These are phyloP conservation scores for Drosophila quadrilineata DNA, from an alignment of 1,140 invertebrate genomes.

Conservation along the genomic window DNA sequence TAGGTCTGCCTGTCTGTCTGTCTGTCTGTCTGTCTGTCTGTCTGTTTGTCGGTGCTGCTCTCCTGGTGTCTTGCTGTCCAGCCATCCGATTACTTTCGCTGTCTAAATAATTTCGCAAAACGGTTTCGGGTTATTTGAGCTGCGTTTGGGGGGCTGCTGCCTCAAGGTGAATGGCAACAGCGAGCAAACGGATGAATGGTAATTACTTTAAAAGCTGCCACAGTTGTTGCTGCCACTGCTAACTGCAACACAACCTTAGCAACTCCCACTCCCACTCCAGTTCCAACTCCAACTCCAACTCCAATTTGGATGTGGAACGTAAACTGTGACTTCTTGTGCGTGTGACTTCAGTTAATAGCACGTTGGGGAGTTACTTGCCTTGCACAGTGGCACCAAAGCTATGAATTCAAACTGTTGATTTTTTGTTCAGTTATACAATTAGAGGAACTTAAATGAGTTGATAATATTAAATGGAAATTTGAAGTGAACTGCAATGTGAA, in stretches of 20 bases:
- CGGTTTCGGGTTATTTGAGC: slow-evolving; percentile 65
- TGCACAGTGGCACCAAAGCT: slow-evolving; percentile 3
- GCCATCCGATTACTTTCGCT: slow-evolving; percentile 67
- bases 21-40: not conserved
- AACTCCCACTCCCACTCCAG: not conserved
- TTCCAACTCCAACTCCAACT: slow-evolving; percentile 1
- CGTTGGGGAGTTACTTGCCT: slow-evolving; percentile 51
- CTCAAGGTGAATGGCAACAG: slow-evolving; percentile 70
- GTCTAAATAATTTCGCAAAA: slow-evolving; percentile 66
- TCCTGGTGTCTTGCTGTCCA: slow-evolving; percentile 3
- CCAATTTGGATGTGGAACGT: slow-evolving; percentile 16
- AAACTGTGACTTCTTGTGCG: slow-evolving; percentile 41
- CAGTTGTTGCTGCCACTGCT: not conserved
- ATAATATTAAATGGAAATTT: not conserved
- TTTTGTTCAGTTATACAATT: no score
- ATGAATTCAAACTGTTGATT: not conserved
- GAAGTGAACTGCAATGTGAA: not conserved
- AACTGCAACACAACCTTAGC: not conserved
- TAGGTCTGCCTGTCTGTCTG: not conserved
- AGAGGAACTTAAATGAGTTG: no score
- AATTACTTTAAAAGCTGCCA: slow-evolving; percentile 71
- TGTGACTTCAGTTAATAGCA: slow-evolving; percentile 64
- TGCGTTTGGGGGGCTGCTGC: slow-evolving; percentile 45
- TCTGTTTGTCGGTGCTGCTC: not conserved
- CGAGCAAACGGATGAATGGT: slow-evolving; percentile 40